Conservation (phyloP, 2,113 vertebrate species). For the Microtus oregoni region DNA sequence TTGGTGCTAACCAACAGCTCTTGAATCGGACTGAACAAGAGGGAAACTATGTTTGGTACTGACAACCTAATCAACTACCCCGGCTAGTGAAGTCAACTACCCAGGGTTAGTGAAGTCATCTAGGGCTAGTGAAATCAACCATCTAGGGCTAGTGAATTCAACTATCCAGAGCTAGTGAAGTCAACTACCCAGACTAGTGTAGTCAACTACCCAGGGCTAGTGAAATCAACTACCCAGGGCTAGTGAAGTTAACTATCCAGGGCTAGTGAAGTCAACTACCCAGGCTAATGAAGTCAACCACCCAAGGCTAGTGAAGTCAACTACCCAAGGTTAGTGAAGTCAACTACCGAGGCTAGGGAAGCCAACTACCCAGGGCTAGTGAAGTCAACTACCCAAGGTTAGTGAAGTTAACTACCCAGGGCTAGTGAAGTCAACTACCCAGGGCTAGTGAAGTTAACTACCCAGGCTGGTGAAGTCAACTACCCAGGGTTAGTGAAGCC, state of each 20-base stretch:
- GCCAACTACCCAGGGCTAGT: neutral
- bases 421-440: too few relatives aligned
- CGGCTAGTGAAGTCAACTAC: too few relatives aligned
- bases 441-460: neutral
- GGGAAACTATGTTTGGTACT: neutral
- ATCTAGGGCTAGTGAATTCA: too few relatives aligned
- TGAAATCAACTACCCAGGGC: too few relatives aligned
- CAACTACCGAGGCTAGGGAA: neutral
- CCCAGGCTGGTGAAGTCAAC: neutral
- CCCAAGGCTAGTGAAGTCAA: neutral
- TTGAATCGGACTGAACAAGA: neutral
- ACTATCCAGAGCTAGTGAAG: too few relatives aligned
- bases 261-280: neutral
- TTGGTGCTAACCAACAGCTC: neutral
- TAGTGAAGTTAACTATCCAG: neutral
- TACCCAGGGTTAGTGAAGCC: neutral
- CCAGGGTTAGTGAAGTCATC: too few relatives aligned
- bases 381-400: neutral
- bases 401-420: too few relatives aligned
- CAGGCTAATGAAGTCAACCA: neutral
- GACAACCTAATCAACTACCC: neutral
- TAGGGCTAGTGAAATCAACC: too few relatives aligned
- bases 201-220: too few relatives aligned
- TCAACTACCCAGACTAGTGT: too few relatives aligned
- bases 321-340: too few relatives aligned